These are phyloP conservation scores for Drosophila kikkawai DNA, from an alignment of 1,140 invertebrate genomes.

Conservation along the genomic window DNA sequence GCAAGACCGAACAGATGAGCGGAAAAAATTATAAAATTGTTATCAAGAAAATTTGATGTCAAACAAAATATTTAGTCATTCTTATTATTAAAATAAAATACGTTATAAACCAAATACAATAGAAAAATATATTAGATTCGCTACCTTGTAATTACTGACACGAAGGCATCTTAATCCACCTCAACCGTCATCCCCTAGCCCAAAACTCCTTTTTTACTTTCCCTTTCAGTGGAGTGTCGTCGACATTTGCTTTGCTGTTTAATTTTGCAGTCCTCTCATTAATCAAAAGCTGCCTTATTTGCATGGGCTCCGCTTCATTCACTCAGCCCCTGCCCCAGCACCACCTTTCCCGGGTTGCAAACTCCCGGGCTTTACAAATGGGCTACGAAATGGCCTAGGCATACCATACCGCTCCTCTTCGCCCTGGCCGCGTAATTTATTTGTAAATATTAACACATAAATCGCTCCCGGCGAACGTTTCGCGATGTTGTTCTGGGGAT, in stretches of 20 bases:
- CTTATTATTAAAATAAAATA: no score
- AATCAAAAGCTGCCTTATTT: conserved; percentile 68
- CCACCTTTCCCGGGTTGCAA: conserved; percentile 2
- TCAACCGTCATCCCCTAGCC: background rate
- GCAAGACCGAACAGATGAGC: background rate
- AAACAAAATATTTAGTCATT: background rate
- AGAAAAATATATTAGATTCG: background rate
- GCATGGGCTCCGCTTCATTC: conserved; percentile 39
- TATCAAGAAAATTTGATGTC: background rate
- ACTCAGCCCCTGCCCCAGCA: conserved; percentile 3
- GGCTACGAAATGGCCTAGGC: conserved; percentile 65
- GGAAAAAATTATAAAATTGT: background rate
- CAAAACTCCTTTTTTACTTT: background rate
- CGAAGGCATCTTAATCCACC: conserved; percentile 7
- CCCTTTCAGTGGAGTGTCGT: conserved; percentile 11
- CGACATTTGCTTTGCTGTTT: conserved; percentile 40
- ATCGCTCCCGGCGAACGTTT: conserved; percentile 49
- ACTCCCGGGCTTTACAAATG: conserved; percentile 59
- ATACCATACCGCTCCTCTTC: conserved; percentile 25
- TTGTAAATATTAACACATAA: conserved; percentile 71
- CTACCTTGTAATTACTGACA: conserved; percentile 2
- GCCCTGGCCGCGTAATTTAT: conserved; percentile 55
- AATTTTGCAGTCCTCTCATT: conserved; percentile 61
- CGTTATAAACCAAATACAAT: background rate
- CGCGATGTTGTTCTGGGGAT: conserved; percentile 32